phyloP scores from a whole-genome alignment of 37 sponge, comb jelly and placozoan species.

The Hormiphora californensis region DNA sequence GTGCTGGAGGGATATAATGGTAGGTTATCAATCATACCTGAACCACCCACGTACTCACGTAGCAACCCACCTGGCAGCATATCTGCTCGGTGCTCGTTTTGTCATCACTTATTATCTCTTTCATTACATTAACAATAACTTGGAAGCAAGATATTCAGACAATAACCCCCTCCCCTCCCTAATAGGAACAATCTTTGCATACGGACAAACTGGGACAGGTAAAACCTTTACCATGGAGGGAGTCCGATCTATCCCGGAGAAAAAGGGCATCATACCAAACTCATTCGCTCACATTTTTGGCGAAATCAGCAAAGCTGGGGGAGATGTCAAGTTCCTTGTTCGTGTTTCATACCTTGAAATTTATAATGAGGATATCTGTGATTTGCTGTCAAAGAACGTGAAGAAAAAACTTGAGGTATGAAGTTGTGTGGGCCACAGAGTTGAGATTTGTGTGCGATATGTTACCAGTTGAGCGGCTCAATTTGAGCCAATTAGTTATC shows the following conservation, averaged over 20 bases:
- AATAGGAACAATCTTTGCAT: slow-evolving; percentile 95
- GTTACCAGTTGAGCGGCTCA: no score
- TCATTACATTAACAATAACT: not conserved
- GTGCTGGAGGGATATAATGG: slow-evolving; percentile 98
- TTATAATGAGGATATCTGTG: slow-evolving; percentile 95
- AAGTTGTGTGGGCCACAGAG: not conserved
- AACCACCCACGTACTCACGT: no score
- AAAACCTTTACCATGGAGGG: slow-evolving; percentile 98
- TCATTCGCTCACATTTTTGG: slow-evolving; percentile 91
- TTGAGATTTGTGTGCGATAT: no score
- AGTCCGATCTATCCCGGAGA: slow-evolving; percentile 65
- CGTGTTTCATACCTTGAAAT: slow-evolving; percentile 93
- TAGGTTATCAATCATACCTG: no score
- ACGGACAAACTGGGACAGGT: slow-evolving; percentile 98
- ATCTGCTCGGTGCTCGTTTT: no score
- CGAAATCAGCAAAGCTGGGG: slow-evolving; percentile 71
- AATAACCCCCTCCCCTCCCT: no score
- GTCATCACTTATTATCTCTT: not conserved
- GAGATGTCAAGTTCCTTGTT: slow-evolving; percentile 80
- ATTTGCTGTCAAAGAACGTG: slow-evolving; percentile 72
- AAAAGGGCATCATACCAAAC: slow-evolving; percentile 91
- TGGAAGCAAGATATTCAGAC: not conserved
- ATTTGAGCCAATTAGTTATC: no score
- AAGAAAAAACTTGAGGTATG: slow-evolving; percentile 64
- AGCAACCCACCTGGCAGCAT: no score